These are phyloP conservation scores for Tribolium madens DNA, from an alignment of 1,140 invertebrate genomes.

Conservation along the genomic window DNA sequence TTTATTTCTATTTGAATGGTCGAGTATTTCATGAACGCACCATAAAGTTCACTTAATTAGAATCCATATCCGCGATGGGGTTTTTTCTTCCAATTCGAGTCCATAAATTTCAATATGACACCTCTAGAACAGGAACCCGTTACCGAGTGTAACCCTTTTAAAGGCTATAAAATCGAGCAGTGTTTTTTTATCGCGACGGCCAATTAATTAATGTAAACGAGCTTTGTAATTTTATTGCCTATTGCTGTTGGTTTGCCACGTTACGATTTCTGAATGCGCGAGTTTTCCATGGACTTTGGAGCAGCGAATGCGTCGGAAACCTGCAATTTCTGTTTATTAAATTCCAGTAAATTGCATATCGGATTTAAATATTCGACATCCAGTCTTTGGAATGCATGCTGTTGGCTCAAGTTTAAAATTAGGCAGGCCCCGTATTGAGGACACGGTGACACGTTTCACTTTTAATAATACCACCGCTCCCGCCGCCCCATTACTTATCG, in stretches of 20 bases:
- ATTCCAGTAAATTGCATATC: conserved; percentile 34
- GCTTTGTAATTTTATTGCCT: conserved; percentile 20
- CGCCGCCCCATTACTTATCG: conserved; percentile 27
- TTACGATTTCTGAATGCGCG: conserved; percentile 4
- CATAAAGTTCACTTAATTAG: conserved; percentile 22
- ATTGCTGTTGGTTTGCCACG: conserved; percentile 13
- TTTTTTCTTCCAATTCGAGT: neutral
- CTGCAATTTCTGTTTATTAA: conserved; percentile 25
- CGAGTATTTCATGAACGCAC: conserved; percentile 1
- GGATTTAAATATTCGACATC: conserved; percentile 26
- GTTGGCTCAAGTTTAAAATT: conserved; percentile 56
- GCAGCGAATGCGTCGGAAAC: neutral
- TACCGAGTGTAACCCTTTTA: conserved; percentile 11
- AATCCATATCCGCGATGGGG: neutral
- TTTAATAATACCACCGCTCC: conserved; percentile 52
- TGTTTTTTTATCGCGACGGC: conserved; percentile 5
- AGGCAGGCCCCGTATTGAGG: conserved; percentile 56
- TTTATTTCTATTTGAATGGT: conserved; percentile 12
- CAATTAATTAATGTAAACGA: conserved; percentile 31
- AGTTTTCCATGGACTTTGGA: neutral
- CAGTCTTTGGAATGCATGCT: conserved; percentile 49
- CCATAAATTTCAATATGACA: conserved; percentile 22
- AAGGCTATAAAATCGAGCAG: conserved; percentile 8
- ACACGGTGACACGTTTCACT: conserved; percentile 58
- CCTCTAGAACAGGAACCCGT: conserved; percentile 3